A percentile compares a stretch with the other conserved stretches of the same genome.
Conservation (phyloP, 1,140 invertebrate genomes). For the Rhagoletis pomonella region DNA sequence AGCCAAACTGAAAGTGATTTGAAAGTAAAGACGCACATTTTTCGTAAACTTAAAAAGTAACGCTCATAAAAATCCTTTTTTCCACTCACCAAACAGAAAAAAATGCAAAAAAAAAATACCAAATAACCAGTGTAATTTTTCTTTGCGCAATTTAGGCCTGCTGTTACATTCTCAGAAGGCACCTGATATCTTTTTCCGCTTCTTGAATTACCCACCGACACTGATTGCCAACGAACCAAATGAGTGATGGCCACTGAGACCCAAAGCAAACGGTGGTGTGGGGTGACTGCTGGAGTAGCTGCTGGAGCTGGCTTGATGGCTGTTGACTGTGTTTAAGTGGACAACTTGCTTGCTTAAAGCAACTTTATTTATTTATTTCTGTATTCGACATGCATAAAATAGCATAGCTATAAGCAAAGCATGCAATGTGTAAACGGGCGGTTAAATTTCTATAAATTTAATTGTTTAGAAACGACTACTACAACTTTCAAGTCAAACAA, state of each 20-base stretch:
- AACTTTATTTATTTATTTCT: neutral
- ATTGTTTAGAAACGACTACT: neutral
- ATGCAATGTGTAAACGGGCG: conserved; percentile 13
- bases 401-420: neutral
- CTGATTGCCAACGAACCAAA: conserved; percentile 21
- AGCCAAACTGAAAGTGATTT: too few species aligned
- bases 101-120: neutral
- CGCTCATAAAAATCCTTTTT: neutral
- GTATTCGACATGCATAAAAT: too few species aligned
- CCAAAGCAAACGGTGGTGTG: neutral
- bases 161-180: neutral
- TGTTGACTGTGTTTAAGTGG: neutral
- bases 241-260: conserved; percentile 12
- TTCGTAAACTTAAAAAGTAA: too few species aligned
- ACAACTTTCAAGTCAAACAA: conserved; percentile 38
- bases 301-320: neutral
- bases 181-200: conserved; percentile 39
- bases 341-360: conserved; percentile 7
- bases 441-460: conserved; percentile 9
- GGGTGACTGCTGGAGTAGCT: neutral
- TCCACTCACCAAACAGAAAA: neutral
- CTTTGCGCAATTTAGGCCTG: neutral
- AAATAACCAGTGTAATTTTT: neutral
- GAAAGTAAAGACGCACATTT: too few species aligned
- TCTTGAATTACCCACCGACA: conserved; percentile 40